Evolutionary conservation across 2,797 vertebrate genomes (phyloP).

Genomic region (Ara ararauna): DNA sequence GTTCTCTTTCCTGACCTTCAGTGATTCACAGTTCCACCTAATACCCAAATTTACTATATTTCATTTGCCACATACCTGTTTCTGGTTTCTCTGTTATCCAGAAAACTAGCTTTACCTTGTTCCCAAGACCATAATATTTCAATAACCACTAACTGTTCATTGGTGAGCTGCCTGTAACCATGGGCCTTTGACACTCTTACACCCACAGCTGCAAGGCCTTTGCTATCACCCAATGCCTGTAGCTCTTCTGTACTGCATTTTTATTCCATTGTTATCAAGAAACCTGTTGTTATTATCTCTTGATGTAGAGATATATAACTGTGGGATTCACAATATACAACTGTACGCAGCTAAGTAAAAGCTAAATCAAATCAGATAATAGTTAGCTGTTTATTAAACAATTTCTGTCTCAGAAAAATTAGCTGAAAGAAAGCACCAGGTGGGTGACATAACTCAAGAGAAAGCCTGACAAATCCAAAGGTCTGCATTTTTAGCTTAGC

Average conservation of each 20-base stretch:
- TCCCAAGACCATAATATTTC: not conserved
- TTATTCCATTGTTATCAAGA: not conserved
- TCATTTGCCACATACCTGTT: not conserved
- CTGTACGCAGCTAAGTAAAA: not conserved
- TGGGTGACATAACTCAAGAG: not conserved
- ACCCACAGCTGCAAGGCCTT: not conserved
- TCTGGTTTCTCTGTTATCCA: not conserved
- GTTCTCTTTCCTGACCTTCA: not conserved
- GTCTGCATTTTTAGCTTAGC: not conserved
- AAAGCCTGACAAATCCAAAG: not conserved
- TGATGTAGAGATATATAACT: not conserved
- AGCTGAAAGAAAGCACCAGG: not conserved
- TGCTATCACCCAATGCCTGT: not conserved
- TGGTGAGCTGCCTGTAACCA: not conserved
- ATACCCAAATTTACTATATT: not conserved
- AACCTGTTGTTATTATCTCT: not conserved
- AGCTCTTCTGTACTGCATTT: not conserved
- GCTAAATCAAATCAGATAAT: not conserved
- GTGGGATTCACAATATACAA: not conserved
- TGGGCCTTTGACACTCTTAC: not conserved
- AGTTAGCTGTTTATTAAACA: not conserved
- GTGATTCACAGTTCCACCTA: not conserved
- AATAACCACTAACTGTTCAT: not conserved
- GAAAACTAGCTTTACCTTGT: not conserved
- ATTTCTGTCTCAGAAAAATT: not conserved